Evolutionary conservation across 2,888 invertebrate species (phyloP).

Genomic region (Pheosia tremula): DNA sequence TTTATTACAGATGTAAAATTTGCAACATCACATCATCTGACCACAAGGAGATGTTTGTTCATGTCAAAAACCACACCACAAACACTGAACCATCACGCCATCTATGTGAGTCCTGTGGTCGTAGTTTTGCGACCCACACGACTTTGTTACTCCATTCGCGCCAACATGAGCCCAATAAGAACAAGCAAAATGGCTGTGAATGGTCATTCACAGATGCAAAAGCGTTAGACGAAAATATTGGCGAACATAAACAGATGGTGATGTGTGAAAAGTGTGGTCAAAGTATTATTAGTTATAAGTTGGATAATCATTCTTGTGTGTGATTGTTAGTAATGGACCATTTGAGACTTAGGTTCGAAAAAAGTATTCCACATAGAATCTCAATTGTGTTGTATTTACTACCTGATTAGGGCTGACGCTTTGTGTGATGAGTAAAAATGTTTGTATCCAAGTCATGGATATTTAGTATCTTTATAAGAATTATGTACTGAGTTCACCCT

Average conservation of each 20-base stretch:
- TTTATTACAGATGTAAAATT: slow-evolving; percentile 79
- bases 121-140: slow-evolving; percentile 64
- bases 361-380: no score
- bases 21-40: slow-evolving; percentile 84
- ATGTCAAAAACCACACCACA: slow-evolving; percentile 81
- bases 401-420: no score
- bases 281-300: slow-evolving; percentile 51
- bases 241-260: slow-evolving; percentile 55
- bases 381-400: no score
- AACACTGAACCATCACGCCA: slow-evolving; percentile 53
- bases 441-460: no score
- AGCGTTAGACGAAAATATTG: slow-evolving; percentile 51
- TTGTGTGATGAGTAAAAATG: no score
- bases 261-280: slow-evolving; percentile 77
- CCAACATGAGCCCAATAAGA: slow-evolving; percentile 47
- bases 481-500: no score
- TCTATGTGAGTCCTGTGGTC: slow-evolving; percentile 75
- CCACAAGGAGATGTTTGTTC: slow-evolving; percentile 83
- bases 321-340: slow-evolving; percentile 18
- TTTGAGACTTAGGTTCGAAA: not conserved
- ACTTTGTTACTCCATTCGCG: slow-evolving; percentile 62
- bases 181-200: slow-evolving; percentile 57
- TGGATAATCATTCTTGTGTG: slow-evolving; percentile 55
- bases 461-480: no score
- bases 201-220: slow-evolving; percentile 50